Evolutionary conservation across 2,888 invertebrate species (phyloP).

Genomic region (Diabrotica balteata): DNA sequence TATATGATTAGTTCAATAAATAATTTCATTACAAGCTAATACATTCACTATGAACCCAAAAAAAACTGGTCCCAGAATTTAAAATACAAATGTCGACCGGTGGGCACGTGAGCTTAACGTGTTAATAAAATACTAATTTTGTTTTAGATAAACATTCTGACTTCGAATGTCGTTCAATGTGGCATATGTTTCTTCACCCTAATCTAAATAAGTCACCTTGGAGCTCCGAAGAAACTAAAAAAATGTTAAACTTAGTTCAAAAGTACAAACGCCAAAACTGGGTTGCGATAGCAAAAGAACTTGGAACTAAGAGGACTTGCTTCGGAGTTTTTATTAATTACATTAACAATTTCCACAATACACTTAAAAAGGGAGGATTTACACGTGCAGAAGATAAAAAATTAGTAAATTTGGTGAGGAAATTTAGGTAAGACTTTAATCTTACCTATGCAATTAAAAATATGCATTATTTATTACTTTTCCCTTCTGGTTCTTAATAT

Average conservation of each 20-base stretch:
- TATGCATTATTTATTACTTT: too few relatives aligned
- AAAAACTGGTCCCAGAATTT: too few relatives aligned
- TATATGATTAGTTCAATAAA: too few relatives aligned
- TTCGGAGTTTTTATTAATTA: constrained; percentile 76
- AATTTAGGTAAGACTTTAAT: constrained; percentile 56
- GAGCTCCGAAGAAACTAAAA: constrained; percentile 63
- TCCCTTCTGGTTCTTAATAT: too few relatives aligned
- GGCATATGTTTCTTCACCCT: constrained; percentile 76
- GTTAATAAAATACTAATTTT: constrained; percentile 48
- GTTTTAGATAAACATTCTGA: constrained; percentile 65
- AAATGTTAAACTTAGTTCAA: constrained; percentile 57
- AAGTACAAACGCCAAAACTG: constrained; percentile 68
- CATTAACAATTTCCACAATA: constrained; percentile 61
- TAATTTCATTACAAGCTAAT: too few relatives aligned
- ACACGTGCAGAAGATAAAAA: constrained; percentile 71
- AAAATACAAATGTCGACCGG: too few relatives aligned
- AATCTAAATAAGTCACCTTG: constrained; percentile 68
- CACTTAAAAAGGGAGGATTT: constrained; percentile 65
- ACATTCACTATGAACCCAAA: too few relatives aligned
- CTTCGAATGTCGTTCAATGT: constrained; percentile 72
- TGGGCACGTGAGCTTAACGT: not conserved
- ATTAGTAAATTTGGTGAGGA: constrained; percentile 69
- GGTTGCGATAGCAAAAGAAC: constrained; percentile 67
- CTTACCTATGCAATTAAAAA: too few relatives aligned
- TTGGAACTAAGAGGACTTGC: constrained; percentile 68